Percentiles rank a stretch among this genome's conserved stretches.
Conservation (phyloP, 2,113 vertebrate genomes). For the Sardina pilchardus region DNA sequence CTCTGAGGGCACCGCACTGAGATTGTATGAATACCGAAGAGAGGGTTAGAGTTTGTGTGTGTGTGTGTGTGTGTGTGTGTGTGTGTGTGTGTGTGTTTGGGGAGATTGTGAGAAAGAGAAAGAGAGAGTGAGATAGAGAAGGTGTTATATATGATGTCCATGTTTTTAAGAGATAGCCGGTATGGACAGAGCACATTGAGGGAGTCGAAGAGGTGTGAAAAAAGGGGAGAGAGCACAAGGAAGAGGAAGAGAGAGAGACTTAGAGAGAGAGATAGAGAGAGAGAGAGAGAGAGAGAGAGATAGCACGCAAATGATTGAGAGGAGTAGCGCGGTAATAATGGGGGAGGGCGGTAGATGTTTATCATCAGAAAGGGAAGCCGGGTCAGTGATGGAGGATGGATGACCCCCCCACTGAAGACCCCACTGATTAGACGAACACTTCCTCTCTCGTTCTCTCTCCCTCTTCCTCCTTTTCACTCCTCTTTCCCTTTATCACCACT, state of each 20-base stretch:
- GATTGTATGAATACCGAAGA: constrained; percentile 10
- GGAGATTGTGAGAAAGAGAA: neutral
- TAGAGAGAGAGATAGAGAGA: neutral
- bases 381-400: neutral
- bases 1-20: neutral
- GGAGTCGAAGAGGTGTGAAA: neutral
- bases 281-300: neutral
- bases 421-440: neutral
- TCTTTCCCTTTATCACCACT: neutral
- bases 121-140: neutral
- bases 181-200: neutral
- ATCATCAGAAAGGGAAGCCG: neutral
- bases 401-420: neutral
- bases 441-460: neutral
- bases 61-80: neutral
- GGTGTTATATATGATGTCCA: neutral
- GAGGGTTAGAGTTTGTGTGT: neutral
- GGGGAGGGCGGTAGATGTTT: neutral
- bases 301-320: neutral
- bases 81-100: constrained; percentile 8
- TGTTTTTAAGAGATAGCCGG: neutral
- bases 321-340: neutral
- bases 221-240: neutral
- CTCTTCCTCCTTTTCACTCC: neutral
- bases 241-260: neutral